Evolutionary conservation across 2,113 vertebrate genomes (phyloP), one percentile per base, ranked within the genome.

Genomic region (Aplodontia rufa): DNA sequence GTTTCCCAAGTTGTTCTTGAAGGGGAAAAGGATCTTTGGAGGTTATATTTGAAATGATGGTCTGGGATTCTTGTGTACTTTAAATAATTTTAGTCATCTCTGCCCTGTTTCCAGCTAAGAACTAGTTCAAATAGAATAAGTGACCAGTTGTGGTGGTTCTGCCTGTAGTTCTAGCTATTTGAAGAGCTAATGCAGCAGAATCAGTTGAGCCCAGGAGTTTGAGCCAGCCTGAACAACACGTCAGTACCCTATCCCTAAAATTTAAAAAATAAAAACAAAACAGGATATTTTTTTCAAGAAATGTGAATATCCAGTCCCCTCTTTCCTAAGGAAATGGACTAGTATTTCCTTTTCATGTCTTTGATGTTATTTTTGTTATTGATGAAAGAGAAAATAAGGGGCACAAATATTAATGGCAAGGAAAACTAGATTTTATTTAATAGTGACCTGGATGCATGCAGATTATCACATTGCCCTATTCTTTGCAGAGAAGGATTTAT

Each of bases 331-430:
- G 42, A 11, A 80, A 81, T 85, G 32, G 28, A 95, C 22, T 84
- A 40, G 45, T 81, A 51, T 91, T 85, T 94, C 28, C 49, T 64
- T 8, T 51, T 62, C 12, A 83, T 13, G 69, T 53, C 49, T 78
- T 93, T 78, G 9, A 20, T 69, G 90, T 88, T 94, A 74, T 89
- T 90, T 37, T 96, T 35, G 74, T 74, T 82, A 37, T 20, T 69
- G 75, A 9, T 72, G 32, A 91, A 95, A 85, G 22, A 79, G 42
- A 22, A 96, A 84, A 87, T 16, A 42, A 16, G 58, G 8, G 69
- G 47, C 86, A 82, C 3, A 60, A 45, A 8, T 94, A 35, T 69
- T 88, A 66, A 92, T 4, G 62, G n/a, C 13, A 69, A 69, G 3
- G 40, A 87, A 93, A 86, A 78, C 6, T 68, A 93, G 66, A 49